Base-by-base conservation (phyloP, 2,888 invertebrate species). In the Drosophila prostipennis region DNA sequence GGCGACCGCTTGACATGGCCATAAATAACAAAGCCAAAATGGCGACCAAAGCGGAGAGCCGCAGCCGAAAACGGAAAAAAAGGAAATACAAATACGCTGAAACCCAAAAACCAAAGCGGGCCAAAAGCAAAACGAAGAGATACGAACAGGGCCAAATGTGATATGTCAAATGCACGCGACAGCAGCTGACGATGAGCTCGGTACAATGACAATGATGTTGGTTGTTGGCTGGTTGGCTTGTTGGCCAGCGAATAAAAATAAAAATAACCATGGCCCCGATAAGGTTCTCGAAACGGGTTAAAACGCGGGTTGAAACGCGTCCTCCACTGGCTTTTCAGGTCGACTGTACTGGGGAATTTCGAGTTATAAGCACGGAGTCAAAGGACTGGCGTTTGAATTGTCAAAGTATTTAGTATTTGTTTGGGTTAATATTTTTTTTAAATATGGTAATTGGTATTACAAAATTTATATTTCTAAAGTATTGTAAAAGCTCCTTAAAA, bases 11-110 rank as follows among this genome's bases (percentile, higher is more conserved):
- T 80, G 80, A 80, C 80, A 81, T 81, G 84, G 78, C 81, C 81
- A 86, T 81, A 81, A 81, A 81, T 81, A 81, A 81, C 81, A 83
- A 86, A 81, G 84, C 84, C 87, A 87, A 81, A 81, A 86, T 81
- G 81, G 80, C 81, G 81, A 78, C 81, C 86, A 82, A 77, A 81
- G 72, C 78, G 78, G 69, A 59, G 36, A 60, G 59, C 59, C 59
- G 16, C 54, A 57, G 16, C 14, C 37, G 67, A 77, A 46, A 56
- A 19, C 19, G 19, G 19, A 2, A 19, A 39, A 39, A 32, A 74
- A 59, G 74, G 72, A 46, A 57, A 43, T 29, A 16, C 70, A 65
- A 74, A 64, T 26, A 26, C 23, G 3, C 5, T 39, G 16, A 55
- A 52, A 19, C 46, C 51, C 19, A 52, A 16, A 29, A 76, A 61